Evolutionary conservation across 2,797 vertebrate species (phyloP).

Genomic region (Smutsia gigantea): DNA sequence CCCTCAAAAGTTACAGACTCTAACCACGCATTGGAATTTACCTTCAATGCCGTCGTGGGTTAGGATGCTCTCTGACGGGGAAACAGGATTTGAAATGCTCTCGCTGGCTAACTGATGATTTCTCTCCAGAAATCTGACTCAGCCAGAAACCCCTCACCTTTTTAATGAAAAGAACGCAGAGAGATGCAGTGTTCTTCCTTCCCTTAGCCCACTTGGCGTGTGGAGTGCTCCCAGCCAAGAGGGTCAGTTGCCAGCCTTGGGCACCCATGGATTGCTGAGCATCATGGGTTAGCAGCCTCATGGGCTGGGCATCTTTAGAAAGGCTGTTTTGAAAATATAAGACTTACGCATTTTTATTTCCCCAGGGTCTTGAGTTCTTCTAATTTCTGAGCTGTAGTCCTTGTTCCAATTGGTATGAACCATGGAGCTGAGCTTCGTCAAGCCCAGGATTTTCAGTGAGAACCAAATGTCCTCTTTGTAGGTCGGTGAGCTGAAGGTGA

Average conservation of each 20-base stretch:
- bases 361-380: not conserved
- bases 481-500: not conserved
- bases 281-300: not conserved
- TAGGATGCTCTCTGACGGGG: slow-evolving; percentile 72
- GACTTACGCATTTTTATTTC: not conserved
- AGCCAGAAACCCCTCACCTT: not conserved
- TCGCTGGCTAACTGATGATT: slow-evolving; percentile 8
- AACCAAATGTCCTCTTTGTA: not conserved
- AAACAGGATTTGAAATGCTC: slow-evolving; percentile 76
- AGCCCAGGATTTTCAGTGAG: not conserved
- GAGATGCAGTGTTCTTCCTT: slow-evolving; percentile 43
- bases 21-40: slow-evolving; percentile 51
- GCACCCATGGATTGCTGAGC: not conserved
- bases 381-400: not conserved
- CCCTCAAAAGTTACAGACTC: slow-evolving; percentile 60
- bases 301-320: not conserved
- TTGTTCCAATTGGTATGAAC: not conserved
- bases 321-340: not conserved
- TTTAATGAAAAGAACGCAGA: slow-evolving; percentile 32
- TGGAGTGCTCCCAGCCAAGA: not conserved
- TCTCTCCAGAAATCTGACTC: slow-evolving; percentile 57
- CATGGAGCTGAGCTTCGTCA: not conserved
- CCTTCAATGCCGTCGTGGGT: slow-evolving; percentile 55
- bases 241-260: not conserved
- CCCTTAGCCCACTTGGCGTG: not conserved